phyloP scores from a whole-genome alignment of 2,888 invertebrate species.

The Baronia brevicornis region DNA sequence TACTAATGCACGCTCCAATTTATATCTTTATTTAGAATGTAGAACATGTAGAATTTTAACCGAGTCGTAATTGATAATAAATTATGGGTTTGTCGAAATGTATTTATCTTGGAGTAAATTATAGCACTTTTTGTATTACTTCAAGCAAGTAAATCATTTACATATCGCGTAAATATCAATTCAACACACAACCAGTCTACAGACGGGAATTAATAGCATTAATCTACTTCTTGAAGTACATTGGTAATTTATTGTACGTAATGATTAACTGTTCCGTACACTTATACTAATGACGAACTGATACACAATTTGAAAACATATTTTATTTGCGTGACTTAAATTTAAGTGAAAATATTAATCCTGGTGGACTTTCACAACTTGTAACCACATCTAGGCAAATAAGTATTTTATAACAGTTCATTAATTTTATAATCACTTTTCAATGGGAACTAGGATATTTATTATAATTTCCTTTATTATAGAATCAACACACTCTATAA shows the following conservation, averaged over 20 bases:
- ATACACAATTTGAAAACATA: constrained; percentile 13
- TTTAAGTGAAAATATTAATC: constrained; percentile 11
- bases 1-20: no score
- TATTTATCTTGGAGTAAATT: constrained; percentile 16
- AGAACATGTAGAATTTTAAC: constrained; percentile 5
- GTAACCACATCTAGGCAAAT: no score
- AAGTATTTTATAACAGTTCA: no score
- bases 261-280: constrained; percentile 15
- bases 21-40: constrained; percentile 1
- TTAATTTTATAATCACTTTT: no score
- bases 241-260: constrained; percentile 15
- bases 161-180: constrained; percentile 17
- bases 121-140: constrained; percentile 15
- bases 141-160: constrained; percentile 16
- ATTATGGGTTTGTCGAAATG: constrained; percentile 8
- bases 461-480: background rate
- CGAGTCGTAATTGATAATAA: constrained; percentile 9
- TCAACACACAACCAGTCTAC: constrained; percentile 16
- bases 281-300: constrained; percentile 14
- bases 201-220: constrained; percentile 17
- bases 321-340: constrained; percentile 15
- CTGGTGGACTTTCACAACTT: no score
- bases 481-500: constrained; percentile 18
- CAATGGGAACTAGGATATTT: no score
- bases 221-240: constrained; percentile 16